phyloP scores from a whole-genome alignment of 37 sponge, comb jelly and placozoan species.

The Aphrocallistes beatrix region DNA sequence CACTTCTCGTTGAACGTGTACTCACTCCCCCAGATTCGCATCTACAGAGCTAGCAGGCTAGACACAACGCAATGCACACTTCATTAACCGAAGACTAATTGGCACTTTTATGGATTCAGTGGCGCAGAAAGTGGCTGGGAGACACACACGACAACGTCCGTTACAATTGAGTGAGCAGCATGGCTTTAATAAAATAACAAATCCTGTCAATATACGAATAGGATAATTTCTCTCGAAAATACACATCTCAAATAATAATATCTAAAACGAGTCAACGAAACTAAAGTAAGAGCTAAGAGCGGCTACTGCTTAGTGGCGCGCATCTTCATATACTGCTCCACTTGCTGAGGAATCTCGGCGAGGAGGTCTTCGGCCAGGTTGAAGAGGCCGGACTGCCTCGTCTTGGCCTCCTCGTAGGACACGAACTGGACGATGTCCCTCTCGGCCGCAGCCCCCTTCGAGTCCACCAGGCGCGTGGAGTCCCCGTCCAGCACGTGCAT shows the following conservation, averaged over 20 bases:
- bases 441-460: not conserved
- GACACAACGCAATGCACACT: no score
- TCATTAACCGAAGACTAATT: no score
- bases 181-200: no score
- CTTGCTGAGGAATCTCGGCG: not conserved
- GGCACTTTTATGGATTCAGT: no score
- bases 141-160: no score
- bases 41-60: no score
- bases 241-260: no score
- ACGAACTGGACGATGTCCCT: conserved; percentile 16
- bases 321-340: conserved; percentile 1
- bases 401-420: not conserved
- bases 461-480: not conserved
- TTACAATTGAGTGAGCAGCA: no score
- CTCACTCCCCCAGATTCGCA: conserved; percentile 15
- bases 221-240: no score
- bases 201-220: no score
- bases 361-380: not conserved
- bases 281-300: not conserved
- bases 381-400: not conserved
- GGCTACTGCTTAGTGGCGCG: not conserved
- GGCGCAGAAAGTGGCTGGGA: no score
- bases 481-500: conserved; percentile 7
- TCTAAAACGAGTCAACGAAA: no score
- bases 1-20: conserved; percentile 40